A percentile compares a stretch with the other conserved stretches of the same genome.
phyloP scores from a whole-genome alignment of 2,888 invertebrate species.

The Subacronicta megacephala region DNA sequence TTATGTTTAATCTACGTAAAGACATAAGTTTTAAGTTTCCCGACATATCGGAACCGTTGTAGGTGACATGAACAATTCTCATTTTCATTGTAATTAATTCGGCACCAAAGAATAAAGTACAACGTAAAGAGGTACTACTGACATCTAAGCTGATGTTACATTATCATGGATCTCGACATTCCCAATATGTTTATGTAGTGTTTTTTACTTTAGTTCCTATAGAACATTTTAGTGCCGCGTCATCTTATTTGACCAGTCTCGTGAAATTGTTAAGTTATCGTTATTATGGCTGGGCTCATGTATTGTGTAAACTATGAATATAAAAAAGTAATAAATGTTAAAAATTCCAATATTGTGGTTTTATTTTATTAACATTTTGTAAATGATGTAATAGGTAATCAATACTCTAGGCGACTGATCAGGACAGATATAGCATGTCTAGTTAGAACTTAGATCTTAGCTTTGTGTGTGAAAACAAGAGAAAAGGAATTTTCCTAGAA shows the following conservation, averaged over 20 bases:
- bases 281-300: constrained; percentile 61
- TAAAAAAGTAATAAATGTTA: constrained; percentile 55
- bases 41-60: constrained; percentile 57
- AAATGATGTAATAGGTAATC: no score
- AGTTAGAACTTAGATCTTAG: no score
- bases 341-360: constrained; percentile 35
- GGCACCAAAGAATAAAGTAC: constrained; percentile 85
- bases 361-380: constrained; percentile 7
- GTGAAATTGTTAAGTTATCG: constrained; percentile 57
- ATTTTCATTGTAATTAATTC: constrained; percentile 57
- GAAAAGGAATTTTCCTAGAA: no score
- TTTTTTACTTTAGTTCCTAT: constrained; percentile 68
- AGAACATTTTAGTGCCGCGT: constrained; percentile 60
- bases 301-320: constrained; percentile 57
- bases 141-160: constrained; percentile 57
- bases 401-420: no score
- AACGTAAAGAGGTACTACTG: constrained; percentile 60
- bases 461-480: no score
- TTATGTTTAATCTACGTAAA: constrained; percentile 58
- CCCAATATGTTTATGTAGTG: constrained; percentile 74
- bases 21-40: constrained; percentile 56
- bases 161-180: constrained; percentile 84
- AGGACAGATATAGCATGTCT: no score
- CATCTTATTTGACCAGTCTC: constrained; percentile 63
- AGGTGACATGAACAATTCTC: constrained; percentile 56